Evolutionary conservation across 2,113 vertebrate species (phyloP).

Genomic region (Gallinago paraguaiae): DNA sequence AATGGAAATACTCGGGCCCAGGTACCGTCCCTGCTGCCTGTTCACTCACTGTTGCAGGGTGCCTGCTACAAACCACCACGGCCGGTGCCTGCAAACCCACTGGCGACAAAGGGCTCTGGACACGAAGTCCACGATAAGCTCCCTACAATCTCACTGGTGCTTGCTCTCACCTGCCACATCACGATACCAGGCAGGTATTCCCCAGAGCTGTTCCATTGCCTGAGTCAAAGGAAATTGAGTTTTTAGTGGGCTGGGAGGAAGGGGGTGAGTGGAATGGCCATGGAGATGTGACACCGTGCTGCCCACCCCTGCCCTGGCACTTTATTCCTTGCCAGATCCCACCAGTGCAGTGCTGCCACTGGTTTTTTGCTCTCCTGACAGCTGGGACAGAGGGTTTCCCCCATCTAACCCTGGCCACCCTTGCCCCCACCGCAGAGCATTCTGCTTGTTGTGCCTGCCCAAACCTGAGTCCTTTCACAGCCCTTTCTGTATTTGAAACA

Average conservation of each 20-base stretch:
- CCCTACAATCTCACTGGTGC: not conserved
- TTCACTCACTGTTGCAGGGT: not conserved
- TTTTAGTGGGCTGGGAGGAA: not conserved
- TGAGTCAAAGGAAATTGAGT: not conserved
- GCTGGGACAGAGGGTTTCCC: not conserved
- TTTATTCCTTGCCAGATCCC: not conserved
- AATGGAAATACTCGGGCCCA: not conserved
- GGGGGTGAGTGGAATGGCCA: not conserved
- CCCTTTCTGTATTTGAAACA: not conserved
- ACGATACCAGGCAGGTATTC: not conserved
- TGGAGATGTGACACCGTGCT: not conserved
- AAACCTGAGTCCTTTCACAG: not conserved
- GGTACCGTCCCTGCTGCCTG: not conserved
- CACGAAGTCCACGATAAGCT: not conserved
- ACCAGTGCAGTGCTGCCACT: not conserved
- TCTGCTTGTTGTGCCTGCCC: not conserved
- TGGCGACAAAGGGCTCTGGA: not conserved
- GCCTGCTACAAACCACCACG: not conserved
- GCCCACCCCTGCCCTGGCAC: not conserved
- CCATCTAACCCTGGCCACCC: fast-evolving
- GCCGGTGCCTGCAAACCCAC: not conserved
- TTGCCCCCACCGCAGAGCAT: not conserved
- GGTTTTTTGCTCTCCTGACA: not conserved
- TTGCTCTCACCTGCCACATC: not conserved
- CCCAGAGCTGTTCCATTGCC: not conserved